Conservation (phyloP, 1,140 invertebrate species). For the Ganaspis sp. region DNA sequence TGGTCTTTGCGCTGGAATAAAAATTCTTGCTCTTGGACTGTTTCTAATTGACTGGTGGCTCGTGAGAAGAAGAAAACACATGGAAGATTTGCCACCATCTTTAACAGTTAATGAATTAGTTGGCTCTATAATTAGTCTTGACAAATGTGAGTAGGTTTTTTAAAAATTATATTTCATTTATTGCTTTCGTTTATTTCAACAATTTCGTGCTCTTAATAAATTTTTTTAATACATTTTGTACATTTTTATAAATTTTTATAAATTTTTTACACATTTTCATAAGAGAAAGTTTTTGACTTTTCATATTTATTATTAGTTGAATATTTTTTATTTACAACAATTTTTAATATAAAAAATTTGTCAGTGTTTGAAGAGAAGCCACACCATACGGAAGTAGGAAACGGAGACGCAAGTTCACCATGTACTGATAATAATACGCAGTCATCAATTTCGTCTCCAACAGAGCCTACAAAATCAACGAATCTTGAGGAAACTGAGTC, state of each 20-base stretch:
- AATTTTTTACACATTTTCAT: neutral
- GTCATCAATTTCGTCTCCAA: slow-evolving; percentile 70
- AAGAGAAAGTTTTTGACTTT: no score
- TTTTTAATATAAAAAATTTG: slow-evolving; percentile 42
- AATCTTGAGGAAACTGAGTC: slow-evolving; percentile 69
- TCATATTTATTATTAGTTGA: no score
- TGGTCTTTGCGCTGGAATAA: slow-evolving; percentile 92
- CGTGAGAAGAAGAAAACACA: slow-evolving; percentile 85
- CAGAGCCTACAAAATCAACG: slow-evolving; percentile 69
- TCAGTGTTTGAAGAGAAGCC: slow-evolving; percentile 83
- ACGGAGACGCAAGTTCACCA: slow-evolving; percentile 59
- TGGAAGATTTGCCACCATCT: slow-evolving; percentile 83
- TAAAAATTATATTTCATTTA: slow-evolving; percentile 10
- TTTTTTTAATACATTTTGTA: no score
- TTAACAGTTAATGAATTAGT: slow-evolving; percentile 87
- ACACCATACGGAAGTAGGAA: slow-evolving; percentile 60
- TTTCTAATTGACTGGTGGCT: slow-evolving; percentile 94
- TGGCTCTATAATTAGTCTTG: slow-evolving; percentile 91
- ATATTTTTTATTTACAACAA: neutral
- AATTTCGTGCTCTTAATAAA: no score
- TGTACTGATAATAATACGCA: slow-evolving; percentile 64
- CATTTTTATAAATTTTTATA: no score
- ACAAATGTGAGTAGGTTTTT: slow-evolving; percentile 82
- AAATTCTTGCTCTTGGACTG: slow-evolving; percentile 89
- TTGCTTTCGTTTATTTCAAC: no score